Evolutionary conservation across 2,113 vertebrate species (phyloP).

Genomic region (Trinectes maculatus): DNA sequence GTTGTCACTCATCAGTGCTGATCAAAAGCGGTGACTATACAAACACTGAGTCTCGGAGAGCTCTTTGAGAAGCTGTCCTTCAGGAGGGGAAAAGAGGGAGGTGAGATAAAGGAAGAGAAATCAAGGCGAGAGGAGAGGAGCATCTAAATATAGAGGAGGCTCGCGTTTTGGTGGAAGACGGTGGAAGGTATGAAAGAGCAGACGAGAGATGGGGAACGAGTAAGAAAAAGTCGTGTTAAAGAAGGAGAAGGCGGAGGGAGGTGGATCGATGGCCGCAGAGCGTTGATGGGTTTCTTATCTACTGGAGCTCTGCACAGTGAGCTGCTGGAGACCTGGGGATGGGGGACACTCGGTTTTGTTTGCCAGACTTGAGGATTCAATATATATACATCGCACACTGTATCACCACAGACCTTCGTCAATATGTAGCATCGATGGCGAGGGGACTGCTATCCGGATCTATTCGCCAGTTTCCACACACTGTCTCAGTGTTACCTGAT

Average conservation of each 20-base stretch:
- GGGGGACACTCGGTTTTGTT: constrained; percentile 36
- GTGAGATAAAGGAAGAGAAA: constrained; percentile 74
- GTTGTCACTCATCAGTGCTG: constrained; percentile 77
- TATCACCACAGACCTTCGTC: constrained; percentile 48
- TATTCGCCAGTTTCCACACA: constrained; percentile 8
- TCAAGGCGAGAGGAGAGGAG: constrained; percentile 75
- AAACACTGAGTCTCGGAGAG: constrained; percentile 66
- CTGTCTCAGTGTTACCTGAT: background rate
- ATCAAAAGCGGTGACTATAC: constrained; percentile 69
- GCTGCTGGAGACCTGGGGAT: constrained; percentile 34
- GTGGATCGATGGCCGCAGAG: constrained; percentile 26
- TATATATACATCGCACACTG: constrained; percentile 13
- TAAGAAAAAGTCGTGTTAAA: constrained; percentile 52
- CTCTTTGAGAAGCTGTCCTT: constrained; percentile 71
- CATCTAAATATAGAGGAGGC: constrained; percentile 79
- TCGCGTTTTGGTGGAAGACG: constrained; percentile 73
- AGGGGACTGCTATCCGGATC: too few relatives aligned
- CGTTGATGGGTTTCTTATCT: constrained; percentile 34
- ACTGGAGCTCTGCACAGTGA: constrained; percentile 25
- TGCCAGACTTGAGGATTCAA: constrained; percentile 32
- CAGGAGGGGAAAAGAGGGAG: constrained; percentile 55
- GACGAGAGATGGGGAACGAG: constrained; percentile 72
- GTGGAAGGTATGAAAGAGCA: constrained; percentile 68
- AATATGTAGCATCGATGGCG: constrained; percentile 30
- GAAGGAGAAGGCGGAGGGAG: constrained; percentile 9